Percentiles rank a stretch among this genome's conserved stretches.
phyloP scores from a whole-genome alignment of 1,140 invertebrate genomes.

The Pseudachorutes palmiensis region DNA sequence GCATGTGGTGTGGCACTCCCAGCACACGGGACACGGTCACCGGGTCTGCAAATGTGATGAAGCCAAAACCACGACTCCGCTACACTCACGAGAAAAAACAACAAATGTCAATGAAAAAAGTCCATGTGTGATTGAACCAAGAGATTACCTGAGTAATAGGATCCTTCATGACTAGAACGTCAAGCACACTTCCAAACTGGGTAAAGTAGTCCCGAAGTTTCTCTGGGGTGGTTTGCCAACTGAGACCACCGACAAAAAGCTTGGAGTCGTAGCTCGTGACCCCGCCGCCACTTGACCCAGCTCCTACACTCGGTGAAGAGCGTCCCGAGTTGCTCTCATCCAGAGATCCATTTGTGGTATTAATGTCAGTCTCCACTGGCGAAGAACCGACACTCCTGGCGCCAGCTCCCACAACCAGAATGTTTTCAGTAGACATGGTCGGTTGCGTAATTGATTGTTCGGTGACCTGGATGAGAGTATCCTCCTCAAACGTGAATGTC shows the following conservation, averaged over 20 bases:
- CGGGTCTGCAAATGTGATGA: conserved; percentile 84
- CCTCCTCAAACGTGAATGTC: not conserved
- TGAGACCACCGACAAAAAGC: conserved; percentile 79
- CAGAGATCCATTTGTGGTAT: conserved; percentile 29
- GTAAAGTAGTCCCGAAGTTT: conserved; percentile 82
- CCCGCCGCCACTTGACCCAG: conserved; percentile 61
- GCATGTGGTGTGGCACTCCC: conserved; percentile 77
- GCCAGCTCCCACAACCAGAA: not conserved
- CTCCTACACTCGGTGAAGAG: conserved; percentile 41
- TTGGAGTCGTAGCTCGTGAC: conserved; percentile 47
- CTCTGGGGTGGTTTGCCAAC: conserved; percentile 84
- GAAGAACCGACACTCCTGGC: not conserved
- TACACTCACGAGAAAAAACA: conserved; percentile 48
- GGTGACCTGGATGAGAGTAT: not conserved
- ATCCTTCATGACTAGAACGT: conserved; percentile 89
- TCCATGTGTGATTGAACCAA: too few species aligned
- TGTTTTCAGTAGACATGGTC: too few species aligned
- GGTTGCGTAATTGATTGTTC: too few species aligned
- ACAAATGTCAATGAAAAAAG: not conserved
- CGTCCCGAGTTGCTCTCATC: conserved; percentile 46
- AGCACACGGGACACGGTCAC: conserved; percentile 81
- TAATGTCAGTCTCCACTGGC: conserved; percentile 36
- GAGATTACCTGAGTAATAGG: conserved; percentile 72
- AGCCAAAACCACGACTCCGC: conserved; percentile 86
- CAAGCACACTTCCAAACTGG: conserved; percentile 83